Base-by-base conservation (phyloP, 2,888 invertebrate species). In the Cataglyphis albicans region DNA sequence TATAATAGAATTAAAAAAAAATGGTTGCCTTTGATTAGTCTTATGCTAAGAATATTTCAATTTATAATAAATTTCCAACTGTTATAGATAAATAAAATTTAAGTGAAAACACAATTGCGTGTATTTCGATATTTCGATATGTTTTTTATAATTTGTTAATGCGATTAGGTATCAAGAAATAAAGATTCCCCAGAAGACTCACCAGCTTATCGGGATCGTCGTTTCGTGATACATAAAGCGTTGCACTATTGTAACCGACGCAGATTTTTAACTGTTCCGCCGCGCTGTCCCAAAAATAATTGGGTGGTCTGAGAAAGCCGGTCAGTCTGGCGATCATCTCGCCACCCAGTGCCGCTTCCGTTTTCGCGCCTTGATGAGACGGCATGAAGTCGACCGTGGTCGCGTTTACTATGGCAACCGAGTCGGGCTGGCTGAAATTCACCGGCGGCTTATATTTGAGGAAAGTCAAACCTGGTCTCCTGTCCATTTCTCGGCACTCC, bases 391-490 rank as follows among this genome's bases (percentile, higher is more conserved):
- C 97, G 41, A 95, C 97, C 64, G 97, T 97, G 0, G 98, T 98
- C 4, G 98, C 97, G 92, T 98, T 98, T 6, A 98, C 97, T 61
- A 98, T 97, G 0, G 97, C 96, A 21, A 98, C 98, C 86, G 96
- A 97, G 93, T 99, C 99, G 0, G 99, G 99, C 92, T 98, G 98
- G 44, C 97, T 96, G 94, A 97, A 97, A 94, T 99, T 98, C 0
- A 97, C 97, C 0, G 98, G 98, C 93, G 97, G 97, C 90, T 97
- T 97, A 94, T 98, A 99, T 90, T 98, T 97, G 35, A 98, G 96
- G 90, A 98, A 98, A 0, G 98, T 98, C 3, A 99, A 95, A 0
- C 99, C 99, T 0, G 99, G 98, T 35, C 98, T 96, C 87, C 97
- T 97, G 94, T 98, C 98, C 88, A 97, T 95, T 73, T 96, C 95